A percentile compares a stretch with the other conserved stretches of the same genome.
These are phyloP conservation scores for Meiosimyza decipiens DNA, from an alignment of 2,888 invertebrate species.

Conservation along the genomic window DNA sequence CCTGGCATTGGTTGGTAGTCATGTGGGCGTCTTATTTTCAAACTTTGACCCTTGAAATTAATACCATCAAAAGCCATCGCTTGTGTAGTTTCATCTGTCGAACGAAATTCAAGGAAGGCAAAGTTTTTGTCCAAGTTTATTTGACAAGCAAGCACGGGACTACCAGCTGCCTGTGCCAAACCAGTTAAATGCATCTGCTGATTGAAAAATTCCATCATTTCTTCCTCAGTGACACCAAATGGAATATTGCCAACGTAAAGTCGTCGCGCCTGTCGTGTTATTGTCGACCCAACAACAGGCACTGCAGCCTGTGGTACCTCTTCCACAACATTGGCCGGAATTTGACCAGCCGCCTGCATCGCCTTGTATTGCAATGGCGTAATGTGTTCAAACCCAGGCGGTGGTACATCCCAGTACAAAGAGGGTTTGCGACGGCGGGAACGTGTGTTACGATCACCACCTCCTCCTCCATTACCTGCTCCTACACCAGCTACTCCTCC, in stretches of 20 bases:
- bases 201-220: constrained; percentile 99
- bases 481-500: constrained; percentile 38
- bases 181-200: constrained; percentile 98
- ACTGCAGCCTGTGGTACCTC: constrained; percentile 95
- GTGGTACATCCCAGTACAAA: constrained; percentile 99
- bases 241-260: constrained; percentile 99
- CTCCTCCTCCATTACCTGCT: constrained; percentile 46
- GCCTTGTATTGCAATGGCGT: constrained; percentile 94
- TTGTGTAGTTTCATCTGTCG: constrained; percentile 98
- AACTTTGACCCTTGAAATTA: constrained; percentile 97
- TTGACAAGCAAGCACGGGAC: constrained; percentile 98
- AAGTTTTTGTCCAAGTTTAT: constrained; percentile 99
- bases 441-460: constrained; percentile 45
- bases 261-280: constrained; percentile 91
- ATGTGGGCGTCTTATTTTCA: constrained; percentile 96
- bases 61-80: constrained; percentile 99
- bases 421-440: constrained; percentile 88
- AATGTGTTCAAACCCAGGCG: constrained; percentile 97
- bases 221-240: constrained; percentile 97
- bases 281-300: constrained; percentile 96
- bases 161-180: constrained; percentile 96
- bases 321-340: constrained; percentile 92
- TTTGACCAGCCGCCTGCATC: constrained; percentile 92
- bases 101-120: constrained; percentile 95
- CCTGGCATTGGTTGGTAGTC: constrained; percentile 99